Percentiles rank a stretch among this genome's conserved stretches.
These are phyloP conservation scores for Anolis carolinensis DNA, from an alignment of 2,113 vertebrate genomes.

Conservation along the genomic window DNA sequence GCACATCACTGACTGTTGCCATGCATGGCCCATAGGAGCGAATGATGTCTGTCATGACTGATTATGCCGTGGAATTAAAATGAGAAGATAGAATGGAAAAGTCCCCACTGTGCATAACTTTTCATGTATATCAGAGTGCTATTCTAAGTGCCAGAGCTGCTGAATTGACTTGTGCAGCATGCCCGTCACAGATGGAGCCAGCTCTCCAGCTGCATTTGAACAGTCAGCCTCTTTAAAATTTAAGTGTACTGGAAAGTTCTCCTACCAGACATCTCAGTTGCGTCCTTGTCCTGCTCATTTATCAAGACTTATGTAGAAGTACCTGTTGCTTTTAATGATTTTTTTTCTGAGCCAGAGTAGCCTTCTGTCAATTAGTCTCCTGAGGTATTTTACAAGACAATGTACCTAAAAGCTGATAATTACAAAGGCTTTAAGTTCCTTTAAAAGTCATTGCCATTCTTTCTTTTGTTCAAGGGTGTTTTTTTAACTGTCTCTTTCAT, in stretches of 20 bases:
- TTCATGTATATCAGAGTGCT: not conserved
- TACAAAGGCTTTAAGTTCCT: conserved; percentile 30
- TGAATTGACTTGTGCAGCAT: not conserved
- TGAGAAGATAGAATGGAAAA: not conserved
- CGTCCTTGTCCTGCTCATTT: not conserved
- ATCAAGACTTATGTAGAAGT: not conserved
- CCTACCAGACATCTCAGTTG: not conserved
- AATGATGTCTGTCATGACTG: not conserved
- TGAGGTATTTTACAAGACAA: not conserved
- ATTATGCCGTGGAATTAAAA: not conserved
- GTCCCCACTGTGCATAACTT: not conserved
- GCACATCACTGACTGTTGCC: not conserved
- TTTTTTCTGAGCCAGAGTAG: conserved; percentile 10
- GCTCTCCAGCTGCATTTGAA: not conserved
- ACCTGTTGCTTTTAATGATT: not conserved
- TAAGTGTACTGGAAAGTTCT: not conserved
- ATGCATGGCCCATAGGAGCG: not conserved
- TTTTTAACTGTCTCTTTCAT: conserved; percentile 3
- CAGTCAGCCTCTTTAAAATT: not conserved
- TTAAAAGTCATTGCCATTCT: conserved; percentile 25
- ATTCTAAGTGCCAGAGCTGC: not conserved
- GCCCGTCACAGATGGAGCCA: not conserved
- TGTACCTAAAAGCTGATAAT: not conserved
- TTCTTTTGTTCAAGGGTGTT: not conserved
- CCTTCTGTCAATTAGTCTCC: not conserved